Conservation (phyloP, 2,113 vertebrate genomes). For the Dipodomys spectabilis region DNA sequence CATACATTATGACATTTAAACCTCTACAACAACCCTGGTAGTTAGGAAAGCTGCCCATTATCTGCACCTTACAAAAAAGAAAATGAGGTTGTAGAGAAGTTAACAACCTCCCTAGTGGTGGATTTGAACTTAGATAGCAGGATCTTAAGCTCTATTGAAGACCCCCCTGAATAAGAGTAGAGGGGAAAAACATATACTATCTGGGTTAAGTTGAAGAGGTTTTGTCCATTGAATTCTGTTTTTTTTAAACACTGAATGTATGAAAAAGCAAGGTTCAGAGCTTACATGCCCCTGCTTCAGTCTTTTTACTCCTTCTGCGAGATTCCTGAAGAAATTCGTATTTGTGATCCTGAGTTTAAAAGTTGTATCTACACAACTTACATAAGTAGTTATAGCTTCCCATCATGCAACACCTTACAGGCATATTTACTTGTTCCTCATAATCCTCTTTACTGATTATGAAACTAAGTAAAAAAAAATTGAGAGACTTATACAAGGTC, state of each 20-base stretch:
- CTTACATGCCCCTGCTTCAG: not conserved
- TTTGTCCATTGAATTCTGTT: not conserved
- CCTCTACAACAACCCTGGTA: not conserved
- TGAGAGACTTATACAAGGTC: not conserved
- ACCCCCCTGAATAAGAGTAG: not conserved
- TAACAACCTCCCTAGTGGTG: not conserved
- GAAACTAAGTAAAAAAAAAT: not conserved
- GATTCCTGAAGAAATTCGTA: not conserved
- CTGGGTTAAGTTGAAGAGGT: not conserved
- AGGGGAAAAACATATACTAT: not conserved
- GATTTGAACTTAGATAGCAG: not conserved
- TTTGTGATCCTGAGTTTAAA: not conserved
- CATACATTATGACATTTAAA: not conserved
- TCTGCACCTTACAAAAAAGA: not conserved
- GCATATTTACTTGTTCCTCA: not conserved
- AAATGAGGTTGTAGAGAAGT: not conserved
- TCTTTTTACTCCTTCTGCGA: not conserved
- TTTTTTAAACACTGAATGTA: not conserved
- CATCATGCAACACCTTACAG: not conserved
- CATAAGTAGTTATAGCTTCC: constrained; percentile 13
- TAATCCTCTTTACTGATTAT: constrained; percentile 14
- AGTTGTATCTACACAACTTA: not conserved
- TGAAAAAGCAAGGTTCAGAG: not conserved
- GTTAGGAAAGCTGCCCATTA: not conserved
- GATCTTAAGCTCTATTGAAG: not conserved